These are phyloP conservation scores for Panurus biarmicus DNA, from an alignment of 2,113 vertebrate genomes.

Conservation along the genomic window DNA sequence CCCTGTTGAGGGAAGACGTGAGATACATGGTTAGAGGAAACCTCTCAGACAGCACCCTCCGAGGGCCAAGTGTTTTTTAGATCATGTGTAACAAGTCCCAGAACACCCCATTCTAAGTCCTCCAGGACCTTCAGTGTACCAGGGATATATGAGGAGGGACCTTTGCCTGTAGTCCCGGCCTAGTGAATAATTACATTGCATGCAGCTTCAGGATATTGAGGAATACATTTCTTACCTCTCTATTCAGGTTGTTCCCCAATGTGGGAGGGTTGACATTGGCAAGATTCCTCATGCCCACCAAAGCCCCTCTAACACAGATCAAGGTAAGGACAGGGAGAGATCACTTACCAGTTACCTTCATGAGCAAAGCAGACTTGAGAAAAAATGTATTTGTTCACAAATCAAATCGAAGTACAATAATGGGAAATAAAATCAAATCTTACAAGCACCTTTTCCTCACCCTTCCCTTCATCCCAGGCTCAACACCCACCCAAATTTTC, in stretches of 20 bases:
- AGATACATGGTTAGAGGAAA: neutral
- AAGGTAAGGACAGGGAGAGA: neutral
- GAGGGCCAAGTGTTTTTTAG: too few species aligned
- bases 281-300: neutral
- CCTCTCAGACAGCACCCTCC: neutral
- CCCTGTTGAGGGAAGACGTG: neutral
- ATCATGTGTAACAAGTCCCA: neutral
- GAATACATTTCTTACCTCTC: neutral
- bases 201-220: neutral
- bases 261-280: neutral
- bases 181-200: neutral
- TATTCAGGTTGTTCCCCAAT: neutral
- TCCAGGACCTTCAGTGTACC: neutral
- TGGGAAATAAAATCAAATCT: neutral
- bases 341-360: neutral
- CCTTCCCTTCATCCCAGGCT: neutral
- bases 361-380: accelerated
- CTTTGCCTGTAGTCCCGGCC: neutral
- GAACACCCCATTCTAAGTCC: neutral
- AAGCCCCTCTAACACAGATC: neutral
- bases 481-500: neutral
- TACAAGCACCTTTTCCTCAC: neutral
- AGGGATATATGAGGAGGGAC: neutral
- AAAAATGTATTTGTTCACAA: neutral
- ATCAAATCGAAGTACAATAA: neutral